Percentiles rank a stretch among this genome's conserved stretches.
Evolutionary conservation across 2,888 invertebrate genomes (phyloP).

Genomic region (Chelonus formosanus): DNA sequence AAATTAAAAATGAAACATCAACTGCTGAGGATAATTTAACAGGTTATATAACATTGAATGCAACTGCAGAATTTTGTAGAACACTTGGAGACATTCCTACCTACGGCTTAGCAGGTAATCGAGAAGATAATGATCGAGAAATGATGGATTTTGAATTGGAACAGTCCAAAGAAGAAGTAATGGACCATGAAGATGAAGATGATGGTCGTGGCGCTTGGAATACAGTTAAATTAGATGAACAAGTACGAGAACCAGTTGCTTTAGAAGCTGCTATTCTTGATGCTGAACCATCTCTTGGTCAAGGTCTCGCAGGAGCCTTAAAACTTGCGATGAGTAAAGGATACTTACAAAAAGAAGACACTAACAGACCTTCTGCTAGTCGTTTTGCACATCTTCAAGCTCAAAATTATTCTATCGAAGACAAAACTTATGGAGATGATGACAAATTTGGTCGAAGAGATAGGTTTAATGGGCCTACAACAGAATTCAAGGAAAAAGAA

Average conservation of each 20-base stretch:
- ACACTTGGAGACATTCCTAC: conserved; percentile 95
- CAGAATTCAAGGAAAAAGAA: conserved; percentile 92
- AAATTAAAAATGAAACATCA: conserved; percentile 67
- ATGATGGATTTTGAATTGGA: conserved; percentile 67
- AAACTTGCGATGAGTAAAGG: conserved; percentile 93
- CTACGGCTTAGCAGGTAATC: conserved; percentile 89
- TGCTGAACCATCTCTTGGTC: conserved; percentile 90
- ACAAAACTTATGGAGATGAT: conserved; percentile 81
- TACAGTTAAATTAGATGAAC: conserved; percentile 74
- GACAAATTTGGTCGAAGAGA: conserved; percentile 79
- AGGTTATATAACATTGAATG: conserved; percentile 82
- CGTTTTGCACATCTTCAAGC: conserved; percentile 80
- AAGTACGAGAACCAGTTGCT: conserved; percentile 66
- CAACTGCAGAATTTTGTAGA: conserved; percentile 96
- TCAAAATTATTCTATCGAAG: conserved; percentile 82
- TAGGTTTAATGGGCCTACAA: conserved; percentile 83
- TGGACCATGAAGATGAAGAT: conserved; percentile 59
- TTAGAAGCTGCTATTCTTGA: conserved; percentile 79
- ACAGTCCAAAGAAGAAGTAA: conserved; percentile 55
- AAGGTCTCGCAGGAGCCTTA: conserved; percentile 92
- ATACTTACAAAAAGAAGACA: conserved; percentile 84
- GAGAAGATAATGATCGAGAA: conserved; percentile 82
- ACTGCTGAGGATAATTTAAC: conserved; percentile 47
- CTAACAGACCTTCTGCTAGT: conserved; percentile 76
- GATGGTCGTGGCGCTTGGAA: conserved; percentile 82